A percentile compares a stretch with the other conserved stretches of the same genome.
Conservation (phyloP, 1,140 invertebrate genomes). For the Drosophila kepulauana region DNA sequence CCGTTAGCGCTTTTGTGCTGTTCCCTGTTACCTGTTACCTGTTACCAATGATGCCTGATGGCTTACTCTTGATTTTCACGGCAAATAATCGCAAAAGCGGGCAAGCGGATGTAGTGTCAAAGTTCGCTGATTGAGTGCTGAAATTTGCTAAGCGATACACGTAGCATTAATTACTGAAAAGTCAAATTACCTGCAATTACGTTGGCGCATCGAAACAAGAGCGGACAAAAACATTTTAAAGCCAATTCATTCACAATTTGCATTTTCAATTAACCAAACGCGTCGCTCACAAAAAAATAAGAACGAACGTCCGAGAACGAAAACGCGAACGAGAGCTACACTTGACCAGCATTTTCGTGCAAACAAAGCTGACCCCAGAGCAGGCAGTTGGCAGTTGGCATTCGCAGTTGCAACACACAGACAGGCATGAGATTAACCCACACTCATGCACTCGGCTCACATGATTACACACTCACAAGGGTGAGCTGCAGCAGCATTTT, state of each 20-base stretch:
- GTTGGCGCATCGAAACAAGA: not conserved
- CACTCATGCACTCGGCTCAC: not conserved
- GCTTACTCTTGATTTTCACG: slow-evolving; percentile 26
- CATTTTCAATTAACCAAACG: slow-evolving; percentile 76
- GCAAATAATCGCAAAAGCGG: slow-evolving; percentile 18
- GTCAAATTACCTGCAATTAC: slow-evolving; percentile 44
- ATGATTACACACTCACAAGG: slow-evolving; percentile 6
- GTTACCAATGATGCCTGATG: slow-evolving; percentile 2
- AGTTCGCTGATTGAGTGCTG: slow-evolving; percentile 33
- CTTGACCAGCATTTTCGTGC: slow-evolving; percentile 60
- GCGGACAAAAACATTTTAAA: slow-evolving; percentile 16
- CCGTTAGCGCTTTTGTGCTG: slow-evolving; percentile 34
- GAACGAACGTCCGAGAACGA: slow-evolving; percentile 36
- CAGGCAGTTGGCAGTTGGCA: slow-evolving; percentile 29
- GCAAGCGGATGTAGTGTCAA: not conserved
- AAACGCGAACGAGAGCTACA: slow-evolving; percentile 46
- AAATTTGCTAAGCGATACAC: slow-evolving; percentile 31
- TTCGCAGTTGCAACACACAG: not conserved
- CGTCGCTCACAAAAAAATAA: slow-evolving; percentile 1
- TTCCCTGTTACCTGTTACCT: not conserved
- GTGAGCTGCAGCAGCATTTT: slow-evolving; percentile 21
- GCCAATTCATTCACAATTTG: slow-evolving; percentile 66
- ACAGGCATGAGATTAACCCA: slow-evolving; percentile 52
- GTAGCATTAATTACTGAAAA: slow-evolving; percentile 24
- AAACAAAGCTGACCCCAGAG: slow-evolving; percentile 51